These are phyloP conservation scores for Pocillopora damicornis DNA, from an alignment of 64 coral and sea anemone genomes.

Conservation along the genomic window DNA sequence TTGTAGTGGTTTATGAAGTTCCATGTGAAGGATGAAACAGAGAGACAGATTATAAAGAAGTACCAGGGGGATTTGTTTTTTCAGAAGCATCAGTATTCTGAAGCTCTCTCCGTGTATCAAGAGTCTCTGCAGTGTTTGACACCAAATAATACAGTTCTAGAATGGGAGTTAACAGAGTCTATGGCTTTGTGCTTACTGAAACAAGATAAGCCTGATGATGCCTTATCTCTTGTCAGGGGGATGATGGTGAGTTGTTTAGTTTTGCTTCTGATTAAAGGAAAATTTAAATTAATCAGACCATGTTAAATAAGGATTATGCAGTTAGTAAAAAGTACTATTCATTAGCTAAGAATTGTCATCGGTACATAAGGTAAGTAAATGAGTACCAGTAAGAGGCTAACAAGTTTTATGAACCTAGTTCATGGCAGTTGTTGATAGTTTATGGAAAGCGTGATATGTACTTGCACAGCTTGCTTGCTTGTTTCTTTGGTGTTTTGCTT, in stretches of 20 bases:
- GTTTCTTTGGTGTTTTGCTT: too few relatives aligned
- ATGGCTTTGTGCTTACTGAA: constrained; percentile 63
- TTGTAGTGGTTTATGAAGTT: constrained; percentile 53
- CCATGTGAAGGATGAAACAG: constrained; percentile 27
- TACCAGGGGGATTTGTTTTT: constrained; percentile 70
- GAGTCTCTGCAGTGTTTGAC: constrained; percentile 24
- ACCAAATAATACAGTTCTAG: constrained; percentile 38
- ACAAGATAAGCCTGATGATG: constrained; percentile 57
- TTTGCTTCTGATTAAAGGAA: too few relatives aligned
- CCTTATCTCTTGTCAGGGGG: constrained; percentile 30
- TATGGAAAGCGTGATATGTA: too few relatives aligned
- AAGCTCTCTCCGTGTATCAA: constrained; percentile 48
- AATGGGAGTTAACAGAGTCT: constrained; percentile 70
- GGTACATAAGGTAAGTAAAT: too few relatives aligned
- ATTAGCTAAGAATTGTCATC: too few relatives aligned
- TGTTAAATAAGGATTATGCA: neutral
- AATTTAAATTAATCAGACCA: neutral
- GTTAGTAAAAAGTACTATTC: too few relatives aligned
- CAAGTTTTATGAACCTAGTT: too few relatives aligned
- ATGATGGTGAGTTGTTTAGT: constrained; percentile 1
- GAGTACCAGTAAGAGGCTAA: too few relatives aligned
- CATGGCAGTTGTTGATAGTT: too few relatives aligned
- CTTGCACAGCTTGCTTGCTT: too few relatives aligned
- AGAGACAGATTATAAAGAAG: constrained; percentile 67
- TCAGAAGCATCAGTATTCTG: constrained; percentile 1